A percentile compares a stretch with the other conserved stretches of the same genome.
phyloP scores from a whole-genome alignment of 2,797 vertebrate species.

The Anabacerthia variegaticeps region DNA sequence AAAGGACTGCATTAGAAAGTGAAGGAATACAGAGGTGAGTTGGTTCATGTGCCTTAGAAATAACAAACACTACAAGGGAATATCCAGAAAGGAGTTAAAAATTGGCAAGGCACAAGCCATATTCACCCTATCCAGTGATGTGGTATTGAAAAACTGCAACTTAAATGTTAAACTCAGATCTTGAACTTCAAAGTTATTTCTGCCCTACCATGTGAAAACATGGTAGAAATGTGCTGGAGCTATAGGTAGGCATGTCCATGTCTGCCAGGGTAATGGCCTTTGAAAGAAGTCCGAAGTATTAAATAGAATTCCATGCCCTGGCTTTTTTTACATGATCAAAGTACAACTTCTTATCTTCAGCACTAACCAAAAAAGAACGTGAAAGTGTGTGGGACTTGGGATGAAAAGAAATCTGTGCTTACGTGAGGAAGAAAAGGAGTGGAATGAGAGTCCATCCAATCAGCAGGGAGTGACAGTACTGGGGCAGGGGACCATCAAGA shows the following conservation, averaged over 20 bases:
- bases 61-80: not conserved
- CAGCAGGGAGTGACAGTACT: not conserved
- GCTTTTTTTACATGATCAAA: not conserved
- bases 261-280: not conserved
- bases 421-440: not conserved
- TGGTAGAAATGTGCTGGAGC: not conserved
- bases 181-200: not conserved
- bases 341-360: not conserved
- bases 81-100: not conserved
- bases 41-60: not conserved
- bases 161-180: not conserved
- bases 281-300: not conserved
- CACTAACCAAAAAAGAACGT: not conserved
- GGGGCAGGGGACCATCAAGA: not conserved
- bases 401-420: not conserved
- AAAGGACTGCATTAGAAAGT: not conserved
- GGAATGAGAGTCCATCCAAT: not conserved
- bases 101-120: not conserved
- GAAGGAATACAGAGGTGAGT: not conserved
- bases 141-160: not conserved
- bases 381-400: not conserved
- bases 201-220: fast-evolving
- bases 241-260: not conserved
- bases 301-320: not conserved
- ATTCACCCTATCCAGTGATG: not conserved